These are phyloP conservation scores for Ochlodes sylvanus DNA, from an alignment of 2,888 invertebrate species.

Conservation along the genomic window DNA sequence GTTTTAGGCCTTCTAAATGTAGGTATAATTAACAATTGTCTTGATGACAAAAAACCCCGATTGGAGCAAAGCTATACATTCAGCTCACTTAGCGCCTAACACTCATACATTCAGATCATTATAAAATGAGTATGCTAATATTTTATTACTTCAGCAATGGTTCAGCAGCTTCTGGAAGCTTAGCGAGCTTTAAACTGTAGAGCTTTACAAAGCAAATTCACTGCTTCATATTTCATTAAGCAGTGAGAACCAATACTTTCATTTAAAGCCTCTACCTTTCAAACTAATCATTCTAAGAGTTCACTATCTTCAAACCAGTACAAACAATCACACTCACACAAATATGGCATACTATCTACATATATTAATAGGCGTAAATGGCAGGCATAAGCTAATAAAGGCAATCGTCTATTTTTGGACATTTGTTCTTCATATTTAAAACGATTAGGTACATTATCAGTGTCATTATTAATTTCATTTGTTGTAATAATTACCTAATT, in stretches of 20 bases:
- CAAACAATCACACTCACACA: slow-evolving; percentile 30
- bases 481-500: no score
- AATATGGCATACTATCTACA: slow-evolving; percentile 21
- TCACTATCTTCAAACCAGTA: background rate
- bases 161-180: no score
- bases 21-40: slow-evolving; percentile 21
- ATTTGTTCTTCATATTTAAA: slow-evolving; percentile 38
- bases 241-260: no score
- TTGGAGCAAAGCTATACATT: background rate
- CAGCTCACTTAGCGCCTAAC: no score
- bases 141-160: no score
- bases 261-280: no score
- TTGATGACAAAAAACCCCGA: no score
- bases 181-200: no score
- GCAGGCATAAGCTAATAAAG: slow-evolving; percentile 56
- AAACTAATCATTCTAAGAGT: background rate
- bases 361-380: slow-evolving; percentile 44
- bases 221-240: no score
- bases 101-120: background rate
- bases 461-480: no score
- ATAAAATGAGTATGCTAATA: background rate
- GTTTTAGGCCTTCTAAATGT: slow-evolving; percentile 62
- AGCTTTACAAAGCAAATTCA: no score
- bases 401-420: slow-evolving; percentile 53
- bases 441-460: slow-evolving; percentile 38